Base-by-base conservation (phyloP, 2,113 vertebrate genomes). In the Phoenicopterus ruber region DNA sequence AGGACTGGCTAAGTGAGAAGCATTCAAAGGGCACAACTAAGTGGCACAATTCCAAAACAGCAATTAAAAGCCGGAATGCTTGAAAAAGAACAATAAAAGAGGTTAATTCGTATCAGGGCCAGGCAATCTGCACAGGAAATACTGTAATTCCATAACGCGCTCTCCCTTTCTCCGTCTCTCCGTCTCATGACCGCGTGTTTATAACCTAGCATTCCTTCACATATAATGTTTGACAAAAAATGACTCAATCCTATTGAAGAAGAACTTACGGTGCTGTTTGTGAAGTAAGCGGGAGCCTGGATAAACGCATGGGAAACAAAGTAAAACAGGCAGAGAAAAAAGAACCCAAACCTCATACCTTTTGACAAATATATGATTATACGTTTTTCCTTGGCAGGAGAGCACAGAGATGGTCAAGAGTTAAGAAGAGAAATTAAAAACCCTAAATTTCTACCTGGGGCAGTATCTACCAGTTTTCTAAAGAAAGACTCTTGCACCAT, bases 51-150 rank as follows among this genome's bases (percentile, higher is more conserved):
- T 96, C 95, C 96, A 96, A 96, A 94, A 69, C 82, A 79, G 91
- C 95, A 97, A 97, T 96, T 96, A 96, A 96, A 96, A 96, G 93
- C 92, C 58, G 17, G 76, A 95, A 93, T 86, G 87, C 94, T 90
- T 83, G 83, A 93, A 94, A 97, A 96, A 97, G 93, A 95, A 97
- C 95, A 97, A 96, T 96, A 86, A 86, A 94, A 86, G 78, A 96
- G 97, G 91, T 97, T 96, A 97, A 96, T 94, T 97, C 2, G 6
- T 94, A 88, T 31, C 73, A 81, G 69, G 72, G 88, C 52, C 88
- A 95, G 89, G 91, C 85, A 96, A 88, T 82, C 52, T 58, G 88
- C 65, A 84, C 66, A 93, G 96, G 94, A 96, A 95, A 93, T 86
- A 71, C 91, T 93, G 67, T 95, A 69, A 86, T 90, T 96, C 83